Evolutionary conservation across 2,888 invertebrate species (phyloP), one percentile per base, ranked within the genome.

Genomic region (Synanthedon vespiformis): DNA sequence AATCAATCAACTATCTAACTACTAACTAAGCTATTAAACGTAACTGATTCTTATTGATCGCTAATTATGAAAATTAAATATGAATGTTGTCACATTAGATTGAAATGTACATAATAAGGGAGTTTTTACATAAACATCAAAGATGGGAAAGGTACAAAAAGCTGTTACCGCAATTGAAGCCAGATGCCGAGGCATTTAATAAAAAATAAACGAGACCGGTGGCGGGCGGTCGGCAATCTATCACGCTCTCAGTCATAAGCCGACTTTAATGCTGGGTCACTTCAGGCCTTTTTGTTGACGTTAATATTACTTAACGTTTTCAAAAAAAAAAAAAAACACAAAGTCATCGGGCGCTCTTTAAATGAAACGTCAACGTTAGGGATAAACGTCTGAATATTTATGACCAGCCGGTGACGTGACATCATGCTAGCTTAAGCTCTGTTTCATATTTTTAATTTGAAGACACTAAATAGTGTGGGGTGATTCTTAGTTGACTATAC

Each of bases 241-340:
- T 85, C 84, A 84, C 81, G 75, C 69, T 67, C 75, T 75, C 74
- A 78, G 79, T 80, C 81, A 83, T 83, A 84, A 83, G 80, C 83
- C 74, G 84, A 83, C 83, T 83, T 82, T 85, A 83, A 83, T 83
- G 82, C 82, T 82, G 76, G 83, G 82, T 83, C 84, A 83, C 84
- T 84, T 79, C 76, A 80, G 74, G 67, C 79, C 82, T 81, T 81
- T 84, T 84, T 83, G 82, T 80, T 80, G 81, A 77, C 82, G 79
- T 77, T 80, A 77, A 80, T 81, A 80, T 80, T 80, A 80, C 80
- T 77, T 80, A 77, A 67, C 72, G 69, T 70, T 72, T 70, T 68
- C 56, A 60, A 71, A 76, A 74, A 71, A 76, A 74, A 71, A 76
- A 74, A 71, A 76, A 74, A 75, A 68, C 67, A 74, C 72, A 65